These are phyloP conservation scores for Pseudolycoriella hygida DNA, from an alignment of 2,888 invertebrate species.

Conservation along the genomic window DNA sequence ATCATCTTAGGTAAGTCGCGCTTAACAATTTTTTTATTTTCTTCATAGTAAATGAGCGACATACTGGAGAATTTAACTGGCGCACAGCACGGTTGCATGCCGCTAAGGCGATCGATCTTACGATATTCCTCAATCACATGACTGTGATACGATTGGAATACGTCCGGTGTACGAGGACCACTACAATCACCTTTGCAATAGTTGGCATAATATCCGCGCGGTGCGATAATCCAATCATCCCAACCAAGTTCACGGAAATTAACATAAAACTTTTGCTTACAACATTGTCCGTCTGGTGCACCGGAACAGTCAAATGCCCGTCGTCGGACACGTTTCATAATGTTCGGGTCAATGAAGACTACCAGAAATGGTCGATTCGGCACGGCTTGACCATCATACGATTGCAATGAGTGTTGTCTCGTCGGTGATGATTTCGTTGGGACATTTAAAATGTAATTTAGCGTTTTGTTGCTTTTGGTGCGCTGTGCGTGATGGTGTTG, in stretches of 20 bases:
- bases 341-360: slow-evolving; percentile 55
- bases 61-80: slow-evolving; percentile 83
- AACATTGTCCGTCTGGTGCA: slow-evolving; percentile 47
- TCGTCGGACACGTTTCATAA: slow-evolving; percentile 50
- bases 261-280: slow-evolving; percentile 80
- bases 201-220: slow-evolving; percentile 82
- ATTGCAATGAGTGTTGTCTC: neutral
- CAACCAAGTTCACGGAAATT: slow-evolving; percentile 81
- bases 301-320: slow-evolving; percentile 67
- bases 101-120: slow-evolving; percentile 51
- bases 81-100: slow-evolving; percentile 82
- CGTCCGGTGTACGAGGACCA: slow-evolving; percentile 58
- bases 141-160: slow-evolving; percentile 74
- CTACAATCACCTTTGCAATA: slow-evolving; percentile 83
- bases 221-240: slow-evolving; percentile 90
- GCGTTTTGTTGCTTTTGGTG: neutral
- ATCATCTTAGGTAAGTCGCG: slow-evolving; percentile 90
- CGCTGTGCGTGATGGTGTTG: neutral
- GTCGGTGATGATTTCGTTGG: neutral
- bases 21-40: slow-evolving; percentile 72
- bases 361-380: slow-evolving; percentile 68
- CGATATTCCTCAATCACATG: slow-evolving; percentile 83
- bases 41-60: slow-evolving; percentile 84
- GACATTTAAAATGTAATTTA: neutral
- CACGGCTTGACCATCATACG: slow-evolving; percentile 26